Conservation (phyloP, 2,797 vertebrate species). For the Pachyuromys duprasi region DNA sequence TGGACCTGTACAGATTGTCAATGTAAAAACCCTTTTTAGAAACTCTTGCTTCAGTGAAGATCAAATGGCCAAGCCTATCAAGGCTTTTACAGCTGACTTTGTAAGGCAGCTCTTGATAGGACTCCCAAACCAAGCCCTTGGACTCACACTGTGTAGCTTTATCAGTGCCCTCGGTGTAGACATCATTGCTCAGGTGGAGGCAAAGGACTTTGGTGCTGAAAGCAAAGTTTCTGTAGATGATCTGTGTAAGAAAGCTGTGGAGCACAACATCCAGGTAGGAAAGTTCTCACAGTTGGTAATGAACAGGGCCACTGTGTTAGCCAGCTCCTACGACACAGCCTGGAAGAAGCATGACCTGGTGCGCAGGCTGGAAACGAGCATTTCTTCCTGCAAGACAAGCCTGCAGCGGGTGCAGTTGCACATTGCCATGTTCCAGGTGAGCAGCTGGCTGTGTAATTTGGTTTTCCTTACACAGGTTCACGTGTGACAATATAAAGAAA, state of each 20-base stretch:
- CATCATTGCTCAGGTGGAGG: constrained; percentile 96
- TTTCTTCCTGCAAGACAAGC: constrained; percentile 95
- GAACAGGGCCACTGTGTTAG: constrained; percentile 96
- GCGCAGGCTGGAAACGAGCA: constrained; percentile 94
- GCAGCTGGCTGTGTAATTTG: background rate
- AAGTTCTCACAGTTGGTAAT: constrained; percentile 95
- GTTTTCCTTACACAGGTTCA: background rate
- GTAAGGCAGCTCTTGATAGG: constrained; percentile 97
- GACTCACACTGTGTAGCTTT: constrained; percentile 96
- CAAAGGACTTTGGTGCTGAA: constrained; percentile 98
- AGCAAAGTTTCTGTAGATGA: constrained; percentile 98
- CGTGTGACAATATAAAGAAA: background rate
- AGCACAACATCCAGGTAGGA: constrained; percentile 95
- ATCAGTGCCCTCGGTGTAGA: constrained; percentile 96
- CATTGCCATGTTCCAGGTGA: constrained; percentile 98
- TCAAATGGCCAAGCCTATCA: constrained; percentile 98
- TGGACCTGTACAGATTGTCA: constrained; percentile 93
- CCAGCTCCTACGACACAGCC: constrained; percentile 96
- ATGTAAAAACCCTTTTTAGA: constrained; percentile 93
- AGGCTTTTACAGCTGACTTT: constrained; percentile 98
- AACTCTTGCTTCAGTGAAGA: constrained; percentile 95
- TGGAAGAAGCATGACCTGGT: constrained; percentile 99
- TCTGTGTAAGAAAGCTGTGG: constrained; percentile 96
- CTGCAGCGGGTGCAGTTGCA: constrained; percentile 97
- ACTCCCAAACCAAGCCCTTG: constrained; percentile 95